Evolutionary conservation across 1,140 invertebrate species (phyloP).

Genomic region (Mactra quadrangularis): DNA sequence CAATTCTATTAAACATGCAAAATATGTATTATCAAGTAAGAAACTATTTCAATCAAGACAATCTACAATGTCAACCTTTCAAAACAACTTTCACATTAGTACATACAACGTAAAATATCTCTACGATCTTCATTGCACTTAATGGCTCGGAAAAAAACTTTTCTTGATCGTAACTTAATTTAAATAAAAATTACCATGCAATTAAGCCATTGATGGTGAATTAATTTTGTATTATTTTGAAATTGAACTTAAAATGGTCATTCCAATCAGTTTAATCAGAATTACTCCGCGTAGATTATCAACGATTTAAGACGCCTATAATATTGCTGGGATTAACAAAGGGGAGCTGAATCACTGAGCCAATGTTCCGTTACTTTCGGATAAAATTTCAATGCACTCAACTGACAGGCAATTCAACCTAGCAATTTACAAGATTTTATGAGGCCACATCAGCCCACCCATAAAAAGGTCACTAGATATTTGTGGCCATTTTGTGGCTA

Average conservation of each 20-base stretch:
- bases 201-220: slow-evolving; percentile 43
- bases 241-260: slow-evolving; percentile 34
- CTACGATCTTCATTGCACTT: neutral
- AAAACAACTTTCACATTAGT: no score
- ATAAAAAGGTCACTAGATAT: slow-evolving; percentile 15
- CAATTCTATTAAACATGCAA: no score
- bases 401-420: neutral
- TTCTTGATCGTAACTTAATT: slow-evolving; percentile 15
- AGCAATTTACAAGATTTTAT: slow-evolving; percentile 45
- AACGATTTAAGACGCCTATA: slow-evolving; percentile 43
- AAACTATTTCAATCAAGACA: no score
- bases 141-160: slow-evolving; percentile 30
- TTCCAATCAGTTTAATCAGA: slow-evolving; percentile 45
- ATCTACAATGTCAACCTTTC: no score
- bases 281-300: slow-evolving; percentile 43
- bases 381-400: slow-evolving; percentile 52
- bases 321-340: slow-evolving; percentile 55
- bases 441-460: slow-evolving; percentile 40
- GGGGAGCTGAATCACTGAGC: slow-evolving; percentile 7
- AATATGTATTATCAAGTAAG: no score
- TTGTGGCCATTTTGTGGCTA: slow-evolving; percentile 53
- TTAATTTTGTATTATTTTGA: slow-evolving; percentile 57
- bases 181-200: slow-evolving; percentile 29
- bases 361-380: slow-evolving; percentile 39
- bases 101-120: no score